Percentiles rank a stretch among this genome's conserved stretches.
phyloP scores from a whole-genome alignment of 2,888 invertebrate genomes.

The Matsumyia berberina region DNA sequence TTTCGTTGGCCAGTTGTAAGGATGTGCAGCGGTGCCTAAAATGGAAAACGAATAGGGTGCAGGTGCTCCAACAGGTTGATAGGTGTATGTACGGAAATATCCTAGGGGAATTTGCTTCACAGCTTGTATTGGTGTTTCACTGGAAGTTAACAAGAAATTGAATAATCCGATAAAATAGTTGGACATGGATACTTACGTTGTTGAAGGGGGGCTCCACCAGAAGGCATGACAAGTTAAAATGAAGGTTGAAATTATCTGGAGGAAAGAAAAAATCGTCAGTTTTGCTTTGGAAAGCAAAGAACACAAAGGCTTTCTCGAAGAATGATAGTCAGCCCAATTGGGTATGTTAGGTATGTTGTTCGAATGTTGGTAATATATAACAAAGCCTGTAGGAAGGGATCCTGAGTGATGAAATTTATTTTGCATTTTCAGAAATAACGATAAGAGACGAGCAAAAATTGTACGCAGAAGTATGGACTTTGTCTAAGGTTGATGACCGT shows the following conservation, averaged over 20 bases:
- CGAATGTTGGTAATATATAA: too few relatives aligned
- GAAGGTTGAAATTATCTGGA: conserved; percentile 44
- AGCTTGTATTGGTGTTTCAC: conserved; percentile 72
- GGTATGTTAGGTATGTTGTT: too few relatives aligned
- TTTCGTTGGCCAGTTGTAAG: conserved; percentile 57
- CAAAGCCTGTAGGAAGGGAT: too few relatives aligned
- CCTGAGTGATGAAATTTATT: too few relatives aligned
- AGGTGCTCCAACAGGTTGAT: conserved; percentile 80
- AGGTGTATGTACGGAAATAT: conserved; percentile 83
- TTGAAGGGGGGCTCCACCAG: conserved; percentile 62
- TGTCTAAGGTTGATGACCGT: too few relatives aligned
- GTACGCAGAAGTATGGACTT: too few relatives aligned
- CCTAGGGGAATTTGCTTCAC: conserved; percentile 83
- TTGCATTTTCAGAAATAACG: not conserved
- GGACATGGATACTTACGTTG: conserved; percentile 42
- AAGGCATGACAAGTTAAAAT: conserved; percentile 30
- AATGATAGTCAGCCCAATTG: too few relatives aligned
- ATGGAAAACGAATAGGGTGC: conserved; percentile 78
- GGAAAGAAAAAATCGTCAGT: conserved; percentile 16
- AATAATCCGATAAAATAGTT: not conserved
- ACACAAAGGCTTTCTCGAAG: too few relatives aligned
- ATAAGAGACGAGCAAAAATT: too few relatives aligned
- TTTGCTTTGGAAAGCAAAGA: too few relatives aligned
- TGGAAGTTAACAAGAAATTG: conserved; percentile 5
- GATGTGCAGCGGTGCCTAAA: conserved; percentile 79